Evolutionary conservation across 2,888 invertebrate genomes (phyloP), one percentile per base, ranked within the genome.

Genomic region (Lepidonotus clava): DNA sequence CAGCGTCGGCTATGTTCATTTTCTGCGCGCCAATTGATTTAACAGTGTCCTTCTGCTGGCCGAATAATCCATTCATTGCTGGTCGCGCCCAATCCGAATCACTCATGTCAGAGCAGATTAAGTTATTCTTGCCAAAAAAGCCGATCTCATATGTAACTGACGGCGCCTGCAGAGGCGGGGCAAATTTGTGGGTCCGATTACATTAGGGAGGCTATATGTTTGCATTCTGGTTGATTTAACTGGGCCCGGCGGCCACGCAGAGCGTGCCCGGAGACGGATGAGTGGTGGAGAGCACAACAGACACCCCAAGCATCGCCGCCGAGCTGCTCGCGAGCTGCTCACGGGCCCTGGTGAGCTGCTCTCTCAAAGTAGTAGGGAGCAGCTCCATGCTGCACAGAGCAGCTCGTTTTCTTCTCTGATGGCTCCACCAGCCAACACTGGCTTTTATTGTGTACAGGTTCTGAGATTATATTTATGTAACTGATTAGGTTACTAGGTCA

Each of bases 181-280:
- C 24, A n/a, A 80, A 80, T 80, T 1, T 80, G 80, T 40, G 80
- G 51, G 80, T 80, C 80, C 18, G 80, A 41, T 80, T 80, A 80
- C 80, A 80, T 80, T 80, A 80, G 80, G 28, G 46, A 28, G 46
- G 80, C 41, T 46, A 80, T 80, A 80, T 80, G 80, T 80, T 46
- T 80, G 80, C 32, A 80, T 80, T 71, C 36, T 0, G 71, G 71
- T 32, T 71, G 71, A 38, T 71, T 34, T 71, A 71, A 21, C 36
- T 11, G 38, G 18, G 71, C 5, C 38, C 18, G 34, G 36, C 5
- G 38, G 38, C 71, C 66, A 66, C n/a, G 71, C 71, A 38, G 21
- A 5, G n/a, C 38, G 36, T 5, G 71, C 36, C n/a, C 8, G 61
- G 71, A 36, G 71, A 71, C 36, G 14, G 71, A 71, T 71, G 71